Base-by-base conservation (phyloP, 1,140 invertebrate genomes). In the Ips nitidus region DNA sequence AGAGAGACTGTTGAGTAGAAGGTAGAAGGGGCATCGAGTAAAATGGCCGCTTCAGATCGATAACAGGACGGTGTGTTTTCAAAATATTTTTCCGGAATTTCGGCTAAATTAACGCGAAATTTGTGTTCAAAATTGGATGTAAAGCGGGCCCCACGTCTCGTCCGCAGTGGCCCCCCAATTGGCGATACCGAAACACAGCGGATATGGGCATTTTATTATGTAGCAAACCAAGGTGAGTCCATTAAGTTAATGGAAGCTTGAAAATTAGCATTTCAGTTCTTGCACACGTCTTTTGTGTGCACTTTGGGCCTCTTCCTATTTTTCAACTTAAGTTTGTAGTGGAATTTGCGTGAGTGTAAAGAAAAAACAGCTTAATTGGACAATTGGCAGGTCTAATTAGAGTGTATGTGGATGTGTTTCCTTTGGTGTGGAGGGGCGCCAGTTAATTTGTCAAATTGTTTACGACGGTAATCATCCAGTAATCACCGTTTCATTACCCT, bases 301-400 rank as follows among this genome's bases (percentile, higher is more conserved):
- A 22, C 22, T 62, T 39, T 4, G 40, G 3, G n/a, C 2, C n/a
- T 4, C 52, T 62, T 40, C 52, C 22, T 64, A 50, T 52, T 55
- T 8, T 22, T 47, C 36, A 50, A 56, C 22, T 22, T 22, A 22
- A 22, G 22, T 22, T 22, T 22, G 22, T 22, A 22, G 22, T 22
- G 22, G 22, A 22, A 22, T 22, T 22, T 22, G 22, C 37, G 2
- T 3, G 40, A 52, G 41, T 38, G 52, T 66, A 64, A 52, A 7
- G 40, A 7, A 41, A 37, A 61, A 42, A 41, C 55, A 22, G 58
- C 22, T 64, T 75, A 74, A 75, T 72, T 74, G 65, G 40, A 50
- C 67, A 71, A 74, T 74, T 75, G 73, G 71, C 74, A 74, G 70
- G 68, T 47, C 71, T 75, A 75, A 75, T 75, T 75, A 73, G 65